Conservation (phyloP, 2,113 vertebrate species). For the Azemiops feae region DNA sequence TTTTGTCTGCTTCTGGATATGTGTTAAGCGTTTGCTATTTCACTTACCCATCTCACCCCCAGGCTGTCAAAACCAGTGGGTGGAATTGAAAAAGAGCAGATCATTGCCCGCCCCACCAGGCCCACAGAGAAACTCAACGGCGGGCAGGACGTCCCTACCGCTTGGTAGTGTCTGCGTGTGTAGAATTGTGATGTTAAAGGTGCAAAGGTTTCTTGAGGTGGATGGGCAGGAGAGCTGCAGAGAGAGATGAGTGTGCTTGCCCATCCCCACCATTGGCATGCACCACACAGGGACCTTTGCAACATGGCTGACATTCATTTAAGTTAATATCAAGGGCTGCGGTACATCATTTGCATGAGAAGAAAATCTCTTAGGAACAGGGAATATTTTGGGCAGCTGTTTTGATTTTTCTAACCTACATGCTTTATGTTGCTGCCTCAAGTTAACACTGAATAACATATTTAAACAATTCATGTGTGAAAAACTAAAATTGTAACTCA, state of each 20-base stretch:
- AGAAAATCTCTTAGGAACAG: slow-evolving; percentile 32
- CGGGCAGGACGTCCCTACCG: not conserved
- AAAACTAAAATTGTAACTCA: slow-evolving; percentile 51
- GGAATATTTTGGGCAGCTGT: slow-evolving; percentile 25
- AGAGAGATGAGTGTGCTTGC: not conserved
- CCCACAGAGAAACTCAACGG: not conserved
- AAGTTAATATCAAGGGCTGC: slow-evolving; percentile 17
- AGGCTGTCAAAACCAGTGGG: not conserved
- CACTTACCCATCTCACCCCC: not conserved
- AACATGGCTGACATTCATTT: not conserved
- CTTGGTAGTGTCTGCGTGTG: not conserved
- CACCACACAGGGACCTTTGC: not conserved
- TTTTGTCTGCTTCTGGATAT: not conserved
- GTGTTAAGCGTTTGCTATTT: not conserved
- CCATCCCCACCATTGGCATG: not conserved
- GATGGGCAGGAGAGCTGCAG: not conserved
- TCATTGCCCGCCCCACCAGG: not conserved
- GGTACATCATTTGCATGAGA: not conserved
- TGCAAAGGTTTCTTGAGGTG: no score
- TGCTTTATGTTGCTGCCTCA: slow-evolving; percentile 62
- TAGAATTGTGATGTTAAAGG: not conserved
- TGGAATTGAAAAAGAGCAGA: not conserved
- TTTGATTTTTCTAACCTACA: slow-evolving; percentile 53
- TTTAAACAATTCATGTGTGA: slow-evolving; percentile 52
- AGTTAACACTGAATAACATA: slow-evolving; percentile 63